Conservation (phyloP, 2,797 vertebrate species). For the Muscicapa striata region DNA sequence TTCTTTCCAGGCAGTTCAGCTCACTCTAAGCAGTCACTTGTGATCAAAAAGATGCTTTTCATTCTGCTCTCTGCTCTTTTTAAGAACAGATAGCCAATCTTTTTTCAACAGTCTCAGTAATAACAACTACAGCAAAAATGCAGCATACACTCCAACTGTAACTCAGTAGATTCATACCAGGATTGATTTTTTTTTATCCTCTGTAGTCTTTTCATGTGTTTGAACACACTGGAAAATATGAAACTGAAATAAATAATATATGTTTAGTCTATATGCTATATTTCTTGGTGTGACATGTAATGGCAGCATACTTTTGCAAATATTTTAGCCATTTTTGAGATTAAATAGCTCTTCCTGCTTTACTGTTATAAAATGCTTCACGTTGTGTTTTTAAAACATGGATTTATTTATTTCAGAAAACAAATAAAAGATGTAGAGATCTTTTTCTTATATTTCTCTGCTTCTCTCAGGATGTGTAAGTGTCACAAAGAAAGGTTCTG, state of each 20-base stretch:
- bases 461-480: not conserved
- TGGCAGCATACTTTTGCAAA: not conserved
- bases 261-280: not conserved
- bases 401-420: not conserved
- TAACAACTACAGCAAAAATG: not conserved
- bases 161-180: not conserved
- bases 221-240: not conserved
- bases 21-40: not conserved
- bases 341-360: not conserved
- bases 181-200: conserved; percentile 1
- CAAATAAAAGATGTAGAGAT: not conserved
- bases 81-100: not conserved
- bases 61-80: not conserved
- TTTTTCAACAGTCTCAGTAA: not conserved
- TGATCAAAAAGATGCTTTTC: not conserved
- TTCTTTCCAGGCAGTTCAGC: not conserved
- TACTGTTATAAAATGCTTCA: not conserved
- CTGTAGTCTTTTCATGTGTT: not conserved
- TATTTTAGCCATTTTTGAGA: not conserved
- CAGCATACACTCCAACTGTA: not conserved
- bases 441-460: not conserved
- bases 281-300: not conserved
- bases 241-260: not conserved
- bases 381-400: not conserved
- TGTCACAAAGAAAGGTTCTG: not conserved